phyloP scores from a whole-genome alignment of 2,888 invertebrate species.

The Megastigmus dorsalis region DNA sequence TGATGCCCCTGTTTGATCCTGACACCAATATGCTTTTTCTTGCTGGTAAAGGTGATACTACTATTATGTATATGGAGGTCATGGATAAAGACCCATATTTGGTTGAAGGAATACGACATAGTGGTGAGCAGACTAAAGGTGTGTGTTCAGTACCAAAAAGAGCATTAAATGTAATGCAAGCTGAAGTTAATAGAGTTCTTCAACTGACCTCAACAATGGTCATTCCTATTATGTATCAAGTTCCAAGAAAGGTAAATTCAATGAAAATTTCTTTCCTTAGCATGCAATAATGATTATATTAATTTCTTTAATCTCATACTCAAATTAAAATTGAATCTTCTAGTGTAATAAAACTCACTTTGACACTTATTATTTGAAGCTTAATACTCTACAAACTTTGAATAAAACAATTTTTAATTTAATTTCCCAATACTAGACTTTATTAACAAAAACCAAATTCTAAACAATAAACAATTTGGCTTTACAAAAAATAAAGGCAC shows the following conservation, averaged over 20 bases:
- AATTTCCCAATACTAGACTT: too few species aligned
- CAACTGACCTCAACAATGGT: conserved; percentile 91
- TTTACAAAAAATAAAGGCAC: too few species aligned
- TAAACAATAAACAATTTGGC: too few species aligned
- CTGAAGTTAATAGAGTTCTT: conserved; percentile 93
- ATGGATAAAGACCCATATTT: conserved; percentile 91
- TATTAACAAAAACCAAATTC: too few species aligned
- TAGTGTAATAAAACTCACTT: not conserved
- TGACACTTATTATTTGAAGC: conserved; percentile 3
- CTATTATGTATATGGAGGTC: conserved; percentile 92
- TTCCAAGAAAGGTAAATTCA: conserved; percentile 86
- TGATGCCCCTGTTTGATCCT: conserved; percentile 94
- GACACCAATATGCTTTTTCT: conserved; percentile 97
- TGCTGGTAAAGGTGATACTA: conserved; percentile 95
- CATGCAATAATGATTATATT: too few species aligned
- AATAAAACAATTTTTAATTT: too few species aligned
- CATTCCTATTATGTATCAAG: conserved; percentile 95
- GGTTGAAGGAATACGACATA: conserved; percentile 91
- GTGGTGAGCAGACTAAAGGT: conserved; percentile 96
- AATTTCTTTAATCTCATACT: not conserved
- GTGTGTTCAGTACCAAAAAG: conserved; percentile 94
- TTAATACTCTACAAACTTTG: not conserved
- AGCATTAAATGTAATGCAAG: conserved; percentile 96
- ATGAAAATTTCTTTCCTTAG: too few species aligned
- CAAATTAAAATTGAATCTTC: too few species aligned